A percentile compares a stretch with the other conserved stretches of the same genome.
These are phyloP conservation scores for Parasteatoda tepidariorum DNA, from an alignment of 1,140 invertebrate genomes.

Conservation along the genomic window DNA sequence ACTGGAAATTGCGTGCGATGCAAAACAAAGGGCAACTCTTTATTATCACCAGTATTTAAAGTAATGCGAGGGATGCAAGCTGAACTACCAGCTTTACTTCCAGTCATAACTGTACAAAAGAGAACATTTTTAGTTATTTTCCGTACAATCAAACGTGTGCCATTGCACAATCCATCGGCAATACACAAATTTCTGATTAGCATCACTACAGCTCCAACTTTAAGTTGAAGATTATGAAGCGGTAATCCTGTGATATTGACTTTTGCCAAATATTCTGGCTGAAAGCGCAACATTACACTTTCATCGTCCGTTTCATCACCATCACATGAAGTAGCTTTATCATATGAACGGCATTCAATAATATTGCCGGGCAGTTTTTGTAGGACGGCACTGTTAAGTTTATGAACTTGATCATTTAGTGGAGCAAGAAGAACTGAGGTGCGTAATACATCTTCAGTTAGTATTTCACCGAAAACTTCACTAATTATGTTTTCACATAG, in stretches of 20 bases:
- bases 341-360: neutral
- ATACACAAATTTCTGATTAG: slow-evolving; percentile 68
- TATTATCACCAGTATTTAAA: slow-evolving; percentile 5
- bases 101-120: neutral
- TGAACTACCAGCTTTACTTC: neutral
- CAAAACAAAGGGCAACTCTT: slow-evolving; percentile 64
- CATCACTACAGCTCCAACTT: slow-evolving; percentile 67
- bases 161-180: slow-evolving; percentile 66
- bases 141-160: slow-evolving; percentile 66
- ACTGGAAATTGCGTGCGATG: slow-evolving; percentile 72
- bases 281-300: neutral
- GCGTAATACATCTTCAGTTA: neutral
- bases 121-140: slow-evolving; percentile 53
- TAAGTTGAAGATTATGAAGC: slow-evolving; percentile 67
- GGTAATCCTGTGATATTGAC: slow-evolving; percentile 67
- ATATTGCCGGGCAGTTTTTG: neutral
- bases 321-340: neutral
- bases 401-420: neutral
- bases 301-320: neutral
- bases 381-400: neutral
- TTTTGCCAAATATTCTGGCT: too few species aligned
- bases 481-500: neutral
- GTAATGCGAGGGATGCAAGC: slow-evolving; percentile 24
- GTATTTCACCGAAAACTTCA: neutral
- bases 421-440: neutral